Conservation (phyloP, 2,888 invertebrate genomes). For the Linnaemya vulpina region DNA sequence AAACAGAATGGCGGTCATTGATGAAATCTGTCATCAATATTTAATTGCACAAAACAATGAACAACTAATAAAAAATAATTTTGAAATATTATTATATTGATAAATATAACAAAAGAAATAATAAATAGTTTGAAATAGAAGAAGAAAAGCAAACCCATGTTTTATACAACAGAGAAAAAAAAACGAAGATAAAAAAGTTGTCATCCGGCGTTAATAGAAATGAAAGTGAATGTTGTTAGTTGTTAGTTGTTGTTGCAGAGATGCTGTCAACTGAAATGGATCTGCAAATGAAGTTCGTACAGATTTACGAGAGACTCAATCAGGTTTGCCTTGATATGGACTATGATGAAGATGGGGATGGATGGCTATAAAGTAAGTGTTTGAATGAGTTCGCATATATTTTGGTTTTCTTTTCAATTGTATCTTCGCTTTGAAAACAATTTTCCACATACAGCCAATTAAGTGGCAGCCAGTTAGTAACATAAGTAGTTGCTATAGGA, state of each 20-base stretch:
- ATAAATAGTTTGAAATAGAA: background rate
- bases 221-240: constrained; percentile 70
- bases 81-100: constrained; percentile 23
- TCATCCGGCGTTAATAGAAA: constrained; percentile 61
- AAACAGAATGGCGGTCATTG: constrained; percentile 21
- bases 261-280: constrained; percentile 35
- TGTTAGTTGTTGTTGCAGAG: constrained; percentile 48
- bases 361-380: constrained; percentile 22
- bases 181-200: constrained; percentile 45
- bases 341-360: constrained; percentile 39
- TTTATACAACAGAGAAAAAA: constrained; percentile 1
- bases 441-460: constrained; percentile 49
- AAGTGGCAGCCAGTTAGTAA: constrained; percentile 14
- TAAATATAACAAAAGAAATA: constrained; percentile 11
- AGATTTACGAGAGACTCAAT: constrained; percentile 35
- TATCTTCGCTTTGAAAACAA: constrained; percentile 1
- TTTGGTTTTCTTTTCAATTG: constrained; percentile 47
- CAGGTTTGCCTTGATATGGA: constrained; percentile 53
- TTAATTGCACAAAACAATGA: constrained; percentile 11
- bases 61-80: constrained; percentile 12
- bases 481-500: constrained; percentile 33
- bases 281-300: constrained; percentile 44
- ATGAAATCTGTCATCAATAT: constrained; percentile 36
- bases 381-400: constrained; percentile 52
- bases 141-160: constrained; percentile 32